Percentiles rank a stretch among this genome's conserved stretches.
Conservation (phyloP, 2,113 vertebrate species). For the Stomatorhinus ivindoensis region DNA sequence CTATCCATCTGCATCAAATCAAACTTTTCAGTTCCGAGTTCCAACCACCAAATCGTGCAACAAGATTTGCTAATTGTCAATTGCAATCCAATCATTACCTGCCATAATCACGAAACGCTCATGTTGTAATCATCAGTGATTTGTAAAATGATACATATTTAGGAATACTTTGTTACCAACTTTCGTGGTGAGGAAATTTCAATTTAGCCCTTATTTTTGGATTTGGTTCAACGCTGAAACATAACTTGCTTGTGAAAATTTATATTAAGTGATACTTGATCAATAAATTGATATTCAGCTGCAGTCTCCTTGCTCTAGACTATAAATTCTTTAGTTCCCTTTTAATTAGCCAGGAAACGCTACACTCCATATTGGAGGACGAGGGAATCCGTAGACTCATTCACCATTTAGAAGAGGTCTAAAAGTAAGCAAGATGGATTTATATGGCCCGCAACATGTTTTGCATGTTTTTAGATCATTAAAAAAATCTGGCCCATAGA, state of each 20-base stretch:
- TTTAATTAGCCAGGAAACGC: background rate
- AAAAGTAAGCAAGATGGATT: background rate
- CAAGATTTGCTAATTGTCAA: background rate
- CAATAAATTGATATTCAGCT: background rate
- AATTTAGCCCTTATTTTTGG: background rate
- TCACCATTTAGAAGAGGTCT: background rate
- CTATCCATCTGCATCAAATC: background rate
- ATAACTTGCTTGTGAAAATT: background rate
- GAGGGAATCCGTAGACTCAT: background rate
- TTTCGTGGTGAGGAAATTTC: background rate
- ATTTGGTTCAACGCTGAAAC: background rate
- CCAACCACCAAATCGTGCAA: background rate
- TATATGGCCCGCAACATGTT: background rate
- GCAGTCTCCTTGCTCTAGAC: background rate
- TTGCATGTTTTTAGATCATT: background rate
- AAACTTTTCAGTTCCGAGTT: background rate
- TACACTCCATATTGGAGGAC: background rate
- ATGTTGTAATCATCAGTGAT: background rate
- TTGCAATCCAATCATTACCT: background rate
- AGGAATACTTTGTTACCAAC: background rate
- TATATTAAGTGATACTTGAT: background rate
- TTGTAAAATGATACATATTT: background rate
- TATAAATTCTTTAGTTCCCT: background rate
- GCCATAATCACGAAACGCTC: background rate
- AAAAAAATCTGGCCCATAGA: background rate